Evolutionary conservation across 2,888 invertebrate species (phyloP).

Genomic region (Eupelmus urozonus): DNA sequence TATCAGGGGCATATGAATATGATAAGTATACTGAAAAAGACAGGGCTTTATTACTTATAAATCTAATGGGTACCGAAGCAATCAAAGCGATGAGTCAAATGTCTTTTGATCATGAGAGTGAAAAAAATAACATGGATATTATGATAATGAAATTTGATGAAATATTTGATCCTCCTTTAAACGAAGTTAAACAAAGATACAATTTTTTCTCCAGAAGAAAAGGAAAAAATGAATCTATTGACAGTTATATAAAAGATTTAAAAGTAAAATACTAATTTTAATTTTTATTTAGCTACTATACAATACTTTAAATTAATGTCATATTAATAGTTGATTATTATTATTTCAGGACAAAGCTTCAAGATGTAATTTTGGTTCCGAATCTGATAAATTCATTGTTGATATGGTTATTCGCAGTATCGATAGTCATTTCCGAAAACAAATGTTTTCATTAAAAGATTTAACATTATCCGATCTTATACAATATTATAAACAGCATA

Average conservation of each 20-base stretch:
- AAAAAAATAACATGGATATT: constrained; percentile 59
- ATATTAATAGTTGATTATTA: too few relatives aligned
- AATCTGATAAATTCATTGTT: constrained; percentile 61
- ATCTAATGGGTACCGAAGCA: constrained; percentile 63
- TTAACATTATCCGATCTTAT: constrained; percentile 25
- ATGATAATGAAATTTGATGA: constrained; percentile 62
- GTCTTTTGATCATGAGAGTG: constrained; percentile 32
- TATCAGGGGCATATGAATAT: constrained; percentile 50
- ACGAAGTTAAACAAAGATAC: constrained; percentile 59
- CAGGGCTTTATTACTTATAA: constrained; percentile 60
- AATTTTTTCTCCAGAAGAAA: constrained; percentile 60
- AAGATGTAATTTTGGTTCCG: constrained; percentile 62
- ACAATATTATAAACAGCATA: constrained; percentile 11
- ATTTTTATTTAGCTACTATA: neutral
- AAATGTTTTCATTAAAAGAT: constrained; percentile 15
- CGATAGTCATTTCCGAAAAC: constrained; percentile 3
- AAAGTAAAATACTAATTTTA: constrained; percentile 53
- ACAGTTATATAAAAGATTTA: constrained; percentile 58
- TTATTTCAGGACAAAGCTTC: constrained; percentile 58
- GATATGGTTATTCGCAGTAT: constrained; percentile 63
- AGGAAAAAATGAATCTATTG: constrained; percentile 48
- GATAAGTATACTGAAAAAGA: constrained; percentile 46
- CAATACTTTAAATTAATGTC: neutral
- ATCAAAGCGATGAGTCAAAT: constrained; percentile 53
- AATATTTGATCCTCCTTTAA: constrained; percentile 59